Evolutionary conservation across 2,797 vertebrate species (phyloP).

Genomic region (Tarsius wallacei): DNA sequence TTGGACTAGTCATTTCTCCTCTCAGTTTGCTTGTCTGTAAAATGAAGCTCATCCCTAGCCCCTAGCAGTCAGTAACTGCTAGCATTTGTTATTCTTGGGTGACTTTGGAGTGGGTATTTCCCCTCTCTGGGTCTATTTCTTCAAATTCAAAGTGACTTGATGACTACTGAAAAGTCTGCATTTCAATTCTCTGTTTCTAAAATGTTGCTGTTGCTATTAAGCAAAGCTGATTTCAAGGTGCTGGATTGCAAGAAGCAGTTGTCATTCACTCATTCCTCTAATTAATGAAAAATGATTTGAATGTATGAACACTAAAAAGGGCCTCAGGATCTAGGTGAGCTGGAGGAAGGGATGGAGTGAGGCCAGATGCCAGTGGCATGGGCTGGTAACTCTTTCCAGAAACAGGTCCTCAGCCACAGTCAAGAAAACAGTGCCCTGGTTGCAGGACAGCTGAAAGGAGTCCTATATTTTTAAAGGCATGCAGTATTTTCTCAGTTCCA

Average conservation of each 20-base stretch:
- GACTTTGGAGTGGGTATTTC: background rate
- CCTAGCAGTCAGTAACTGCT: background rate
- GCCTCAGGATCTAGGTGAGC: too few species aligned
- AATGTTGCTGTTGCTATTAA: background rate
- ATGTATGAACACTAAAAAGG: background rate
- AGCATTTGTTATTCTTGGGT: background rate
- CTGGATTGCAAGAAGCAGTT: background rate
- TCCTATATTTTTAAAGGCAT: background rate
- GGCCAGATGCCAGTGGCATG: background rate
- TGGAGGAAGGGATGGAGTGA: background rate
- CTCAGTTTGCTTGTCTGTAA: slow-evolving; percentile 22
- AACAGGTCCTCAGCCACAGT: background rate
- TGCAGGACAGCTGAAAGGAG: background rate
- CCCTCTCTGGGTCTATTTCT: background rate
- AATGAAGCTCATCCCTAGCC: background rate
- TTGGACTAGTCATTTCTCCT: background rate
- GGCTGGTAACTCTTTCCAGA: background rate
- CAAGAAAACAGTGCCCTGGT: background rate
- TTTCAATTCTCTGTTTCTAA: background rate
- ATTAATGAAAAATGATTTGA: background rate
- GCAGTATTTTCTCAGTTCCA: background rate
- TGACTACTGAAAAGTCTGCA: background rate
- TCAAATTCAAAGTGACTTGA: slow-evolving; percentile 3
- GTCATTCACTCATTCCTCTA: background rate
- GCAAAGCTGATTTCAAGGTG: slow-evolving; percentile 11